A percentile compares a stretch with the other conserved stretches of the same genome.
Evolutionary conservation across 2,888 invertebrate genomes (phyloP).

Genomic region (Hydrotaea diabolus): DNA sequence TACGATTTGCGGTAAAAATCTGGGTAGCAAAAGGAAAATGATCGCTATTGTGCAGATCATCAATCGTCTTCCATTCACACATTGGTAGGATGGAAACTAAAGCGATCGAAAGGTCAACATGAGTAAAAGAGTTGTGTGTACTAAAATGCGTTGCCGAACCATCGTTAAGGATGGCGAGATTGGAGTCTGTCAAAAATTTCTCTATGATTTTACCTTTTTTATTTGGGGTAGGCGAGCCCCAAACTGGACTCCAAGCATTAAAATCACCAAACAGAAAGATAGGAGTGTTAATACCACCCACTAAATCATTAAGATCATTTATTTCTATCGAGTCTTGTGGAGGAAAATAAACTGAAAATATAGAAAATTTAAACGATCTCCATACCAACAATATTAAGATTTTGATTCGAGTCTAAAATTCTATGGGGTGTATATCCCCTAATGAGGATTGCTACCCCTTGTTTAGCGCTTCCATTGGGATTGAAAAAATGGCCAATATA

Average conservation of each 20-base stretch:
- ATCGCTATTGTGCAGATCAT: constrained; percentile 22
- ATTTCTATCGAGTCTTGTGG: neutral
- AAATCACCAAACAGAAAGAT: constrained; percentile 10
- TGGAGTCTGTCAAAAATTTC: neutral
- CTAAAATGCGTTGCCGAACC: neutral
- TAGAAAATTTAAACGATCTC: neutral
- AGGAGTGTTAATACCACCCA: neutral
- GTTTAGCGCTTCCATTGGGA: neutral
- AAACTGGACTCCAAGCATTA: constrained; percentile 31
- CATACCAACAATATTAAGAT: neutral
- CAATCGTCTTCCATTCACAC: constrained; percentile 1
- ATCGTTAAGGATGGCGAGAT: neutral
- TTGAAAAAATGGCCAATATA: constrained; percentile 15
- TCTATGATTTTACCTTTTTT: neutral
- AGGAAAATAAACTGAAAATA: neutral
- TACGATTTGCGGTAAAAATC: too few relatives aligned
- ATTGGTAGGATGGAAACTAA: neutral
- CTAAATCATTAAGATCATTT: neutral
- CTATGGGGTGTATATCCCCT: constrained; percentile 11
- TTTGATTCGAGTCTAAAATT: neutral
- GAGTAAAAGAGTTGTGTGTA: neutral
- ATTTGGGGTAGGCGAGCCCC: neutral
- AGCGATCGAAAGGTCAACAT: neutral
- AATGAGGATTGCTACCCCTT: constrained; percentile 15
- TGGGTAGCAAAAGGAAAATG: neutral